Evolutionary conservation across 2,888 invertebrate genomes (phyloP), one percentile per base, ranked within the genome.

Genomic region (Scelioninae gen. 2): DNA sequence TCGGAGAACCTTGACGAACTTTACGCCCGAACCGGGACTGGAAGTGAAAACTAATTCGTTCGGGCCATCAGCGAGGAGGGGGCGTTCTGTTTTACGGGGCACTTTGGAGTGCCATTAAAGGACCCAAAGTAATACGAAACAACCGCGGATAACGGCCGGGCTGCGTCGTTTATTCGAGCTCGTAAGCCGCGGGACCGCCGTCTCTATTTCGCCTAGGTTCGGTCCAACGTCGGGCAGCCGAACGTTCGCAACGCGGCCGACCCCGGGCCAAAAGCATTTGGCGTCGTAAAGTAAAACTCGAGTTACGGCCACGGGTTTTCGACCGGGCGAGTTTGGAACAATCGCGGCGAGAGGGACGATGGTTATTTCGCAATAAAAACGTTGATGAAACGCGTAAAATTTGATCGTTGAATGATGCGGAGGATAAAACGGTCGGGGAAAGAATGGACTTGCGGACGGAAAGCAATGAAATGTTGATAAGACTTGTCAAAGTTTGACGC

Each of bases 131-230:
- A 84, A 84, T 83, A 82, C 77, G 80, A 81, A 83, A 81, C 79
- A 81, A 82, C 81, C 81, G 78, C 82, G 80, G 75, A 28, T 46
- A 28, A 75, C 73, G 73, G 48, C 74, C 73, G 77, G n/a, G 73
- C 80, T 78, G 77, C 46, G 80, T 78, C 82, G 78, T 83, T 83
- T 81, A 80, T 81, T 82, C 78, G 81, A 80, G 81, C 83, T 84
- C 83, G 82, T 84, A 83, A 84, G 85, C 82, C 84, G 83, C 82
- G 83, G 81, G 81, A 78, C 78, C 73, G 70, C 48, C 67, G 73
- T 57, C 50, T 53, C 58, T 71, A 31, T 46, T 65, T 64, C 48
- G 60, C 43, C 61, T 68, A 58, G 37, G 39, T 16, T 63, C 28
- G 45, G 6, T 22, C 58, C 33, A 33, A 33, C 33, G 3, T 10